Evolutionary conservation across 2,113 vertebrate genomes (phyloP).

Genomic region (Uropsilus gracilis): DNA sequence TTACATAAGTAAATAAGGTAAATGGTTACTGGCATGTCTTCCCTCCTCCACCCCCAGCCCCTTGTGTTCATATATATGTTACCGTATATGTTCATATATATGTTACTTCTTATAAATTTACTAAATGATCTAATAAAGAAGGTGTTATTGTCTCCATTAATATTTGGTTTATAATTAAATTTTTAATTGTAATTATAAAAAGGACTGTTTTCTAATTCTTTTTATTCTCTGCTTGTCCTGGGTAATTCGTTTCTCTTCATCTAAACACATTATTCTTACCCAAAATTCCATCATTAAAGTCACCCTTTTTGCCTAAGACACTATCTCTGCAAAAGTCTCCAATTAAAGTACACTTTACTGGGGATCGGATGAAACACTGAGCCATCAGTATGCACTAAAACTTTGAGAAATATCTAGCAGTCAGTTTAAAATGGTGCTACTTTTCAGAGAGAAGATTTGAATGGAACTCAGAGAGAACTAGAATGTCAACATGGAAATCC

Average conservation of each 20-base stretch:
- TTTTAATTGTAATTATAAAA: background rate
- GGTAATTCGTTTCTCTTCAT: background rate
- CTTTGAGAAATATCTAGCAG: background rate
- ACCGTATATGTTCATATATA: background rate
- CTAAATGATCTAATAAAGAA: background rate
- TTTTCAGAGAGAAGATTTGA: background rate
- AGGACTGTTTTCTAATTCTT: background rate
- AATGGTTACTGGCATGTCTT: no score
- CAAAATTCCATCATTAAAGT: background rate
- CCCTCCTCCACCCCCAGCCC: no score
- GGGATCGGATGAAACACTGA: background rate
- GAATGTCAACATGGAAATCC: background rate
- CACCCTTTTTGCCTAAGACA: background rate
- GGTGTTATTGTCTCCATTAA: background rate
- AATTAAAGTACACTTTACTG: background rate
- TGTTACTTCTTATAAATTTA: conserved; percentile 4
- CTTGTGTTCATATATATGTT: no score
- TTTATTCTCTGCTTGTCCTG: background rate
- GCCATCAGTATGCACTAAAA: background rate
- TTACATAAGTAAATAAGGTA: no score
- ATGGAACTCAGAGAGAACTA: background rate
- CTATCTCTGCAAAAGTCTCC: background rate
- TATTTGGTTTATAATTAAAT: conserved; percentile 21
- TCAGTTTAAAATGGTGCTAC: background rate
- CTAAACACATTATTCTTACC: conserved; percentile 33